Evolutionary conservation across 2,888 invertebrate genomes (phyloP).

Genomic region (Drosophila tanythrix): DNA sequence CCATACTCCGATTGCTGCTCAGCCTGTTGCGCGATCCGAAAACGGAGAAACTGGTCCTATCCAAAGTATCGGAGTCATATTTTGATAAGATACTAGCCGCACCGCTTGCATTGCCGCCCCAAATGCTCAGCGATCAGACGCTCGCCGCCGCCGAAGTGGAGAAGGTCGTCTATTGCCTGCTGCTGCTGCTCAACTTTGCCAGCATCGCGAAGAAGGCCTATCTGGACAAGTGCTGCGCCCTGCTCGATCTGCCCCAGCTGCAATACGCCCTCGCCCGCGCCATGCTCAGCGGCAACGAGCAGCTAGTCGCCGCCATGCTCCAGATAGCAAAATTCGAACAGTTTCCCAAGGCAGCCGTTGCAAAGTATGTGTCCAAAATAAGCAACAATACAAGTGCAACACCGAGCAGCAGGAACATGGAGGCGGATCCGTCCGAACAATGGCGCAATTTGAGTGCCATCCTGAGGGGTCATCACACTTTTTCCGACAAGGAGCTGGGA

Average conservation of each 20-base stretch:
- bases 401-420: slow-evolving; percentile 26
- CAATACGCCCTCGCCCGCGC: slow-evolving; percentile 83
- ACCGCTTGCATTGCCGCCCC: slow-evolving; percentile 69
- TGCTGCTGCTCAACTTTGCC: slow-evolving; percentile 82
- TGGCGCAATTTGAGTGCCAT: slow-evolving; percentile 83
- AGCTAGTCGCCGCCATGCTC: slow-evolving; percentile 78
- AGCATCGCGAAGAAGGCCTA: slow-evolving; percentile 83
- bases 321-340: slow-evolving; percentile 82
- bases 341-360: slow-evolving; percentile 81
- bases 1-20: slow-evolving; percentile 77
- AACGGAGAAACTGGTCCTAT: slow-evolving; percentile 82
- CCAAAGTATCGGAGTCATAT: slow-evolving; percentile 83
- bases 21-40: slow-evolving; percentile 77
- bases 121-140: slow-evolving; percentile 62
- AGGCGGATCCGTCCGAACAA: slow-evolving; percentile 58
- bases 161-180: slow-evolving; percentile 79
- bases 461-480: slow-evolving; percentile 78
- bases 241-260: slow-evolving; percentile 80
- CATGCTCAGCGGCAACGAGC: slow-evolving; percentile 76
- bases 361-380: slow-evolving; percentile 78
- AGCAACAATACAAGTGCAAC: slow-evolving; percentile 1
- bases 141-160: slow-evolving; percentile 74
- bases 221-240: slow-evolving; percentile 79
- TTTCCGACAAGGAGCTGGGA: slow-evolving; percentile 80
- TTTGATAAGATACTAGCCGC: slow-evolving; percentile 83